Evolutionary conservation across 2,113 vertebrate genomes (phyloP).

Genomic region (Pimephales promelas): DNA sequence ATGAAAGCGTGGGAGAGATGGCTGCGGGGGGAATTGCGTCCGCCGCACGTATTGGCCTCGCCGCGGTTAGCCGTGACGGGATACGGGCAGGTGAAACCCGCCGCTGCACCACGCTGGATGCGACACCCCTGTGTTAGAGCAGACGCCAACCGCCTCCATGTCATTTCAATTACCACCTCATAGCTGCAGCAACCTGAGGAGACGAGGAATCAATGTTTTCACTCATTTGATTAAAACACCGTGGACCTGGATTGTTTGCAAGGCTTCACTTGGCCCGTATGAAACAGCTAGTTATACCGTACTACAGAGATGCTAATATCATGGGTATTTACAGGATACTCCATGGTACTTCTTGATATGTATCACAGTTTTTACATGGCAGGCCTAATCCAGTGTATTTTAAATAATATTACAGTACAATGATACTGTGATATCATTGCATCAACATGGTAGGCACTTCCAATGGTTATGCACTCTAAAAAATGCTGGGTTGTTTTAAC

Average conservation of each 20-base stretch:
- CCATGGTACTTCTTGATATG: neutral
- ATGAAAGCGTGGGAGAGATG: conserved; percentile 66
- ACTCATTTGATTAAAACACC: conserved; percentile 50
- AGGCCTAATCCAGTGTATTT: neutral
- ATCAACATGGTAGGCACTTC: neutral
- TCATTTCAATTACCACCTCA: conserved; percentile 60
- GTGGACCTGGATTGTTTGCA: conserved; percentile 22
- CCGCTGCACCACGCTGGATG: conserved; percentile 68
- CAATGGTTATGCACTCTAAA: neutral
- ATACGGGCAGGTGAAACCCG: conserved; percentile 64
- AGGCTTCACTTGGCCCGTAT: neutral
- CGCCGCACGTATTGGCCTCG: conserved; percentile 66
- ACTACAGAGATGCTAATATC: neutral
- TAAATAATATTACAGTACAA: neutral
- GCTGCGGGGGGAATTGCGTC: conserved; percentile 73
- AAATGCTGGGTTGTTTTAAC: too few relatives aligned
- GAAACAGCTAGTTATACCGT: neutral
- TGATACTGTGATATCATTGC: neutral
- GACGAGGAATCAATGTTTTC: conserved; percentile 37
- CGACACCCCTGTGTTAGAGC: conserved; percentile 62
- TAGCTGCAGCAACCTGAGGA: conserved; percentile 50
- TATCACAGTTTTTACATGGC: neutral
- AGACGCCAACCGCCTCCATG: conserved; percentile 51
- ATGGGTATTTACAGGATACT: neutral
- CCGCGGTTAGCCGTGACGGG: conserved; percentile 62